phyloP scores from a whole-genome alignment of 2,113 vertebrate genomes.

The Gavia stellata region DNA sequence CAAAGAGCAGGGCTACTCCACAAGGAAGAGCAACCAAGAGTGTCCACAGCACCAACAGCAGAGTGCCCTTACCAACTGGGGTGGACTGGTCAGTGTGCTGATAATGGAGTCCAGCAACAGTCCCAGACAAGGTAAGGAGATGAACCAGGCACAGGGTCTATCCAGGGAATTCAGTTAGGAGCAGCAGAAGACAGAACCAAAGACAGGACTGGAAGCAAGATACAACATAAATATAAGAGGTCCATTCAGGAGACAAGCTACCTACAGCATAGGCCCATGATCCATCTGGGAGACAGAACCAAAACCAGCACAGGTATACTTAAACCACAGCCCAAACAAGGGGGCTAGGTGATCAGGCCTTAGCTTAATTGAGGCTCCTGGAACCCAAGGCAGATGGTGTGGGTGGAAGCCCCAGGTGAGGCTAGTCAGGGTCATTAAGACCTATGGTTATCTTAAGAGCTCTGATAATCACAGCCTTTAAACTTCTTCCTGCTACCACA shows the following conservation, averaged over 20 bases:
- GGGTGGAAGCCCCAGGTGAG: neutral
- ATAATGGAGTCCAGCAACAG: neutral
- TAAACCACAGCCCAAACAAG: neutral
- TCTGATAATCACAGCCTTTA: neutral
- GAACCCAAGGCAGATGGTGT: neutral
- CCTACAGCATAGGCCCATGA: neutral
- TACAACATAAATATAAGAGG: neutral
- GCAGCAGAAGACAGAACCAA: neutral
- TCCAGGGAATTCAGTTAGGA: neutral
- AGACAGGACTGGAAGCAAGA: neutral
- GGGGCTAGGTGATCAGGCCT: accelerated
- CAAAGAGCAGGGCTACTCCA: neutral
- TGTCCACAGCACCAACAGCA: neutral
- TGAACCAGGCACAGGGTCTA: neutral
- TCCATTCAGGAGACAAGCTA: neutral
- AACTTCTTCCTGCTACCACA: neutral
- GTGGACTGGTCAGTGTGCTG: neutral
- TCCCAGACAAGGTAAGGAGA: neutral
- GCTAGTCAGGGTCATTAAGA: neutral
- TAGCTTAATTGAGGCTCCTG: neutral
- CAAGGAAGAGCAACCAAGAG: neutral
- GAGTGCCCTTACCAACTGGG: neutral
- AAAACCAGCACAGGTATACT: neutral
- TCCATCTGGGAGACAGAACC: too few relatives aligned
- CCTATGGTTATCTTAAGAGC: neutral